phyloP scores from a whole-genome alignment of 2,888 invertebrate species.

The Cancer borealis region DNA sequence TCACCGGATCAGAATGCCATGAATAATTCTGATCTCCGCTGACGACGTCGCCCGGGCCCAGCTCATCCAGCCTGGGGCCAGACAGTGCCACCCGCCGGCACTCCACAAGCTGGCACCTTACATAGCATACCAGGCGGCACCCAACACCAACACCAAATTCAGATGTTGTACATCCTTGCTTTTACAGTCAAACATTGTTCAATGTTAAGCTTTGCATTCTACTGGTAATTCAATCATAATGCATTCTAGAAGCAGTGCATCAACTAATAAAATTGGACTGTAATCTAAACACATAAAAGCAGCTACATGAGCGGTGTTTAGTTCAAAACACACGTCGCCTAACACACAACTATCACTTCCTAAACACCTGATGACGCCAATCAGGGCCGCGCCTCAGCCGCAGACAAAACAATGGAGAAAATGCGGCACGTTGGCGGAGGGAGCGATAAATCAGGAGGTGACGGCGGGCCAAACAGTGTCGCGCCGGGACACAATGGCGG shows the following conservation, averaged over 20 bases:
- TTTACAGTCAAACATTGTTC: neutral
- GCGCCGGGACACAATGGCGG: too few relatives aligned
- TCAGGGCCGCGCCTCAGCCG: neutral
- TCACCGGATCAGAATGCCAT: constrained; percentile 69
- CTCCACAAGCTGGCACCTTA: neutral
- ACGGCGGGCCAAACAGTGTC: neutral
- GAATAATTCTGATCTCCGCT: constrained; percentile 70
- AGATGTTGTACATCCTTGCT: neutral
- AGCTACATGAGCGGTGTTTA: neutral
- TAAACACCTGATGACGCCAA: constrained; percentile 20
- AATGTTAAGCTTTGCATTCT: neutral
- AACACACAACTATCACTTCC: neutral
- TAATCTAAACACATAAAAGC: neutral
- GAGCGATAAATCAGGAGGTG: neutral
- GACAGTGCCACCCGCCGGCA: constrained; percentile 53
- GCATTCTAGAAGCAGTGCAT: too few relatives aligned
- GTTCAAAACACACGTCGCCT: neutral
- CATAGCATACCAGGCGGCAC: neutral
- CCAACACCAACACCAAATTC: neutral
- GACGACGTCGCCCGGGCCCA: constrained; percentile 62
- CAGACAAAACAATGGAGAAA: neutral
- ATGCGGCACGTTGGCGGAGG: neutral
- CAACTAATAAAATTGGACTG: too few relatives aligned
- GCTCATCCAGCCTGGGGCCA: constrained; percentile 60
- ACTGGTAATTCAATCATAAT: neutral